Evolutionary conservation across 2,888 invertebrate species (phyloP).

Genomic region (Dicycla oo): DNA sequence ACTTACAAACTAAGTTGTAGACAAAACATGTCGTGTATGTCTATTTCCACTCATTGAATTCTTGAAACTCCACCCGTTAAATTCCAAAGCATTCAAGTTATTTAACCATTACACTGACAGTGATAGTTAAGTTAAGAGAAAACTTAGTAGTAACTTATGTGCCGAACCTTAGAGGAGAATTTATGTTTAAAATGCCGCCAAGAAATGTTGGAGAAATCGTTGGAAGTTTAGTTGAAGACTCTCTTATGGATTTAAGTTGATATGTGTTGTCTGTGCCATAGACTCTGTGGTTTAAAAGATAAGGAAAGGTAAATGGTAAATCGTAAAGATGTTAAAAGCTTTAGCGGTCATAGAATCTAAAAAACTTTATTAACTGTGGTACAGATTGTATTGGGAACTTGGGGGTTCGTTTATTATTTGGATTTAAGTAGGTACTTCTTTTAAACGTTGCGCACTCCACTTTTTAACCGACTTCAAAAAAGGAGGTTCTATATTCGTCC

Average conservation of each 20-base stretch:
- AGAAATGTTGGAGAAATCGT: constrained; percentile 27
- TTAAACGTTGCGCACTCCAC: too few relatives aligned
- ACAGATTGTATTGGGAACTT: too few relatives aligned
- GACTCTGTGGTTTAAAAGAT: constrained; percentile 11
- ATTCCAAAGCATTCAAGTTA: constrained; percentile 10
- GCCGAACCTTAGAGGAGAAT: background rate
- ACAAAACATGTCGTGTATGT: too few relatives aligned
- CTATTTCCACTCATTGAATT: too few relatives aligned
- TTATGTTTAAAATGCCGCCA: constrained; percentile 32
- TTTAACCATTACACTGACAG: background rate
- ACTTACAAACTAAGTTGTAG: background rate
- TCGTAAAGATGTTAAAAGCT: constrained; percentile 42
- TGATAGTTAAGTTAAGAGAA: constrained; percentile 30
- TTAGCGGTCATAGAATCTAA: background rate
- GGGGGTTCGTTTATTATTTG: too few relatives aligned
- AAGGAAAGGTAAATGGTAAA: constrained; percentile 11
- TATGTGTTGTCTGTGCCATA: constrained; percentile 4
- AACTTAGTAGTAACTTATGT: constrained; percentile 3
- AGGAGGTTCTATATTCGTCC: too few relatives aligned
- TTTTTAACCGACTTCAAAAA: too few relatives aligned
- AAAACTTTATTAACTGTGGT: background rate
- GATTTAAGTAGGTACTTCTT: too few relatives aligned
- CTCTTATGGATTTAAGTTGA: background rate
- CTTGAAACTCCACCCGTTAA: background rate
- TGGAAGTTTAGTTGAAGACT: background rate